phyloP scores from a whole-genome alignment of 2,113 vertebrate genomes.

The Larimichthys crocea region DNA sequence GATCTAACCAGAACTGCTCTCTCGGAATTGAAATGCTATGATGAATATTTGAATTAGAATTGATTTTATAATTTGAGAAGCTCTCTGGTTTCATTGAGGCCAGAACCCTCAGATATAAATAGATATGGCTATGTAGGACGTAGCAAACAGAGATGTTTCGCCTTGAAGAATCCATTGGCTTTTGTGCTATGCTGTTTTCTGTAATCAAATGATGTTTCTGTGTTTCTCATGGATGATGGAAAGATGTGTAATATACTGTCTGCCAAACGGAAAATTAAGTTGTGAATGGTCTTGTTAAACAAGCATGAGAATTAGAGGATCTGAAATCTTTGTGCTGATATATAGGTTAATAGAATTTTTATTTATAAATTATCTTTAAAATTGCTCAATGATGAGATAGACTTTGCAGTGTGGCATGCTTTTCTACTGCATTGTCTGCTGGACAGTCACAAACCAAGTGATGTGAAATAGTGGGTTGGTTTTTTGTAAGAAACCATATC shows the following conservation, averaged over 20 bases:
- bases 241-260: constrained; percentile 13
- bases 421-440: neutral
- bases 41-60: constrained; percentile 86
- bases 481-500: constrained; percentile 36
- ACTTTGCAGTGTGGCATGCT: neutral
- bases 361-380: constrained; percentile 25
- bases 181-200: constrained; percentile 52
- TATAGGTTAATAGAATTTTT: constrained; percentile 14
- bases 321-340: neutral
- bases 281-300: constrained; percentile 27
- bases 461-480: constrained; percentile 7
- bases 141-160: constrained; percentile 54
- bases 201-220: constrained; percentile 49
- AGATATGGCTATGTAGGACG: constrained; percentile 67
- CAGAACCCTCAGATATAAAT: constrained; percentile 80
- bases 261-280: constrained; percentile 30
- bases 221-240: constrained; percentile 35
- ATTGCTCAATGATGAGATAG: constrained; percentile 12
- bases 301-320: constrained; percentile 9
- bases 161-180: constrained; percentile 58
- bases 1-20: constrained; percentile 75
- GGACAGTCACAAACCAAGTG: neutral
- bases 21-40: constrained; percentile 81
- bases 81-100: constrained; percentile 81
- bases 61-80: constrained; percentile 84